phyloP scores from a whole-genome alignment of 2,888 invertebrate species.

The Smittia aterrima region DNA sequence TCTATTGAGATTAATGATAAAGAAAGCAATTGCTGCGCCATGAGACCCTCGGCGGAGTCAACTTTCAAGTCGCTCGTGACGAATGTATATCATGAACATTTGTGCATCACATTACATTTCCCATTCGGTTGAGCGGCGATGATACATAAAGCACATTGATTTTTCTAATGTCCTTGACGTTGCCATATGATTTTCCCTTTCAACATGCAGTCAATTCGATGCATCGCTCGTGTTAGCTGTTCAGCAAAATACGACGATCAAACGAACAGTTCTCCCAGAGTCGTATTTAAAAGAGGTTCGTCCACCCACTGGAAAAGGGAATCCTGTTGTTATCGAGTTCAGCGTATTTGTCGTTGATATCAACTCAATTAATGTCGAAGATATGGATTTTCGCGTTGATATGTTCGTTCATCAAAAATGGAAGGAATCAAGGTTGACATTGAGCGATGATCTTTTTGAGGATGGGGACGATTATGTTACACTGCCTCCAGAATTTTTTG shows the following conservation, averaged over 20 bases:
- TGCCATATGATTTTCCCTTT: slow-evolving; percentile 27
- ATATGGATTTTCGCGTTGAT: slow-evolving; percentile 86
- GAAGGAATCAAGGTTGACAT: slow-evolving; percentile 72
- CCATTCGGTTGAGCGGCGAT: neutral
- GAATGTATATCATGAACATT: slow-evolving; percentile 20
- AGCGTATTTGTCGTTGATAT: slow-evolving; percentile 82
- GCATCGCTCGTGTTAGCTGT: neutral
- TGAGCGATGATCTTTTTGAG: slow-evolving; percentile 76
- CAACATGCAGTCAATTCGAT: slow-evolving; percentile 30
- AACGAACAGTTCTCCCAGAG: slow-evolving; percentile 68
- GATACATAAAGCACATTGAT: slow-evolving; percentile 33
- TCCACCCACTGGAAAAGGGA: slow-evolving; percentile 69
- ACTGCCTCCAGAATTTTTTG: slow-evolving; percentile 75
- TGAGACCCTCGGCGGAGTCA: slow-evolving; percentile 35
- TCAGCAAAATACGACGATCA: slow-evolving; percentile 48
- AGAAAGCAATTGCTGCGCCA: slow-evolving; percentile 36
- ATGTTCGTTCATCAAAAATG: slow-evolving; percentile 82
- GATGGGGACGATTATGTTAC: slow-evolving; percentile 78
- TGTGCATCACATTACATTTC: slow-evolving; percentile 33
- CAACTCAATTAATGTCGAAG: slow-evolving; percentile 83
- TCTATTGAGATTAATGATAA: slow-evolving; percentile 42
- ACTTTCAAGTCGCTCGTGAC: slow-evolving; percentile 31
- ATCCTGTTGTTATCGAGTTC: slow-evolving; percentile 74
- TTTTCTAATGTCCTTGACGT: slow-evolving; percentile 39
- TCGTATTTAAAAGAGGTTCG: slow-evolving; percentile 80